Base-by-base conservation (phyloP, 92 coral and sea anemone genomes). In the Epizoanthus stellaris region DNA sequence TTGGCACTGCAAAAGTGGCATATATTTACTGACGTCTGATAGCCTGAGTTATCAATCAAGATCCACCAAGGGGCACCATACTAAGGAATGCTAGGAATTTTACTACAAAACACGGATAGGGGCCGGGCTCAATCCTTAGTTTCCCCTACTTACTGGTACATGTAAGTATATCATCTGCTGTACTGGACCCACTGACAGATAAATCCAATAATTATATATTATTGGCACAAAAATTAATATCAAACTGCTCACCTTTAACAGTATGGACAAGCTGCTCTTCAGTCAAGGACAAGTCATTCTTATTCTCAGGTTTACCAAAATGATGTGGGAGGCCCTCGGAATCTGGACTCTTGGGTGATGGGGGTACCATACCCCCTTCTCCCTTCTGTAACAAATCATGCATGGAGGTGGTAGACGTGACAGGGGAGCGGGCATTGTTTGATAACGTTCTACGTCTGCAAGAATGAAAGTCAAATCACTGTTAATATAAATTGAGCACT, bases 231-330 rank as follows among this genome's bases (percentile, higher is more conserved):
- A 30, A 30, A 30, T 30, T 30, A 30, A 30, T 30, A 30, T 30
- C 34, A 30, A 30, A 30, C 34, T 67, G 9, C 38, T 68, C 73
- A 88, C 95, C 85, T 85, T 85, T 85, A 25, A 64, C 39, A 19
- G 82, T 80, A 34, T 87, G 91, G 30, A 88, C 91, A 58, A 94
- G 92, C 58, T 91, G 94, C 73, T 94, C 98, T 76, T 91, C 98
- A 52, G 91, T 88, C 20, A 94, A 87, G 2, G 98, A 94, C 82
- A 94, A 25, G 70, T 91, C 90, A 77, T 89, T 91, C 16, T 57
- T 75, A 13, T 89, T 85, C 19, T 82, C 89, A 53, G 90, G 68
- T 42, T 82, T 77, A 58, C 86, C 86, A 79, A 89, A 94, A 42
- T 10, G 82, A 42, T 47, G 82, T 14, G 38, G 65, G 7, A 86